These are phyloP conservation scores for Gorsachius magnificus DNA, from an alignment of 2,797 vertebrate genomes.

Conservation along the genomic window DNA sequence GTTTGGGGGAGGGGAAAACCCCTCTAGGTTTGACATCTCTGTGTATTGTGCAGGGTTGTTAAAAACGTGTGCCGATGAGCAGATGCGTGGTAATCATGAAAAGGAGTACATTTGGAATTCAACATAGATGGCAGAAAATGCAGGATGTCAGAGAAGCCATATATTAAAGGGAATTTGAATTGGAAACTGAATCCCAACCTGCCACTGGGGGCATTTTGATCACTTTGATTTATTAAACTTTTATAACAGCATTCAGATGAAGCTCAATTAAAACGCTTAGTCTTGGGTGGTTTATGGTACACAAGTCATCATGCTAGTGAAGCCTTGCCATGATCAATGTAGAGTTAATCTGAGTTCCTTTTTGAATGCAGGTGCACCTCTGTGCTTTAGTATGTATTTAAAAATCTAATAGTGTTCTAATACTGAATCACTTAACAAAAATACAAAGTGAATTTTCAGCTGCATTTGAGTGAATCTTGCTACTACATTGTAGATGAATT, in stretches of 20 bases:
- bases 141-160: conserved; percentile 76
- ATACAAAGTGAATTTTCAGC: conserved; percentile 34
- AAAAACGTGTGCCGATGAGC: conserved; percentile 66
- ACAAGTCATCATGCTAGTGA: conserved; percentile 20
- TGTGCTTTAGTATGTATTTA: conserved; percentile 34
- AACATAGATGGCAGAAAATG: conserved; percentile 69
- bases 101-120: conserved; percentile 76
- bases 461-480: conserved; percentile 6
- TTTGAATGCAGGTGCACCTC: conserved; percentile 10
- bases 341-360: conserved; percentile 51
- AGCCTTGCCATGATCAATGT: conserved; percentile 47
- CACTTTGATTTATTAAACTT: conserved; percentile 86
- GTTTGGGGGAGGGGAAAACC: conserved; percentile 40
- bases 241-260: conserved; percentile 77
- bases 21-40: conserved; percentile 68
- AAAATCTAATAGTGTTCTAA: conserved; percentile 27
- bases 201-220: conserved; percentile 82
- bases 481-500: neutral
- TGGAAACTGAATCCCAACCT: conserved; percentile 78
- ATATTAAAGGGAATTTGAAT: conserved; percentile 82
- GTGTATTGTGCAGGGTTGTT: conserved; percentile 66
- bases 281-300: conserved; percentile 70
- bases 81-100: conserved; percentile 75
- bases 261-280: conserved; percentile 76
- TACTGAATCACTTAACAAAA: conserved; percentile 23